Conservation (phyloP, 2,888 invertebrate genomes). For the Calliopum simillimum region DNA sequence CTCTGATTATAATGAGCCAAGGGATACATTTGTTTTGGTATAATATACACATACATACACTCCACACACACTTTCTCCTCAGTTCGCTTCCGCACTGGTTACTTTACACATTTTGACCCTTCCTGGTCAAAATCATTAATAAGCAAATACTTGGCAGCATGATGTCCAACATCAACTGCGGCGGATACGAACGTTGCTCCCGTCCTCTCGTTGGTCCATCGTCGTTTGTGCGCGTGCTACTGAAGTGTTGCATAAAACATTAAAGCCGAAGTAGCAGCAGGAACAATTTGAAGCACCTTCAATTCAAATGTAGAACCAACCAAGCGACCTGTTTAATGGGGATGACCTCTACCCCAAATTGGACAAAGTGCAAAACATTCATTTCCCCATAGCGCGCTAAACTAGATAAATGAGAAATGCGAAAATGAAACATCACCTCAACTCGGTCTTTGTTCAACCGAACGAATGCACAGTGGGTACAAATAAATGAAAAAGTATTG, state of each 20-base stretch:
- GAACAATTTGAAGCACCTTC: slow-evolving; percentile 46
- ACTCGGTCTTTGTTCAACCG: neutral
- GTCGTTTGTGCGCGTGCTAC: neutral
- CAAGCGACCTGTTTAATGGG: neutral
- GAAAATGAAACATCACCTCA: slow-evolving; percentile 64
- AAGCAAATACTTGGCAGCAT: slow-evolving; percentile 42
- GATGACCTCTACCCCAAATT: slow-evolving; percentile 36
- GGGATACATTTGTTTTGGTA: slow-evolving; percentile 18
- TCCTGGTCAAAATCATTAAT: slow-evolving; percentile 52
- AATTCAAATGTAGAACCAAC: slow-evolving; percentile 27
- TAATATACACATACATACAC: neutral
- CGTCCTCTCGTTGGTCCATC: too few relatives aligned
- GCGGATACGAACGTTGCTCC: too few relatives aligned
- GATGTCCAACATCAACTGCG: too few relatives aligned
- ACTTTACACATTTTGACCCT: slow-evolving; percentile 24
- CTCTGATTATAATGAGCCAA: slow-evolving; percentile 25
- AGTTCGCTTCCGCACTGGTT: neutral
- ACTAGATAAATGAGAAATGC: slow-evolving; percentile 64
- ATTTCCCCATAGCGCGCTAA: slow-evolving; percentile 55
- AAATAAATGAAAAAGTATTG: too few relatives aligned
- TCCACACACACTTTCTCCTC: neutral
- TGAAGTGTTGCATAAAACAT: slow-evolving; percentile 45
- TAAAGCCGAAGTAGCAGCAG: too few relatives aligned
- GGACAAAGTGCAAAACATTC: slow-evolving; percentile 51
- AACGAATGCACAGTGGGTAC: too few relatives aligned